phyloP scores from a whole-genome alignment of 2,888 invertebrate species.

The Linnaemya vulpina region DNA sequence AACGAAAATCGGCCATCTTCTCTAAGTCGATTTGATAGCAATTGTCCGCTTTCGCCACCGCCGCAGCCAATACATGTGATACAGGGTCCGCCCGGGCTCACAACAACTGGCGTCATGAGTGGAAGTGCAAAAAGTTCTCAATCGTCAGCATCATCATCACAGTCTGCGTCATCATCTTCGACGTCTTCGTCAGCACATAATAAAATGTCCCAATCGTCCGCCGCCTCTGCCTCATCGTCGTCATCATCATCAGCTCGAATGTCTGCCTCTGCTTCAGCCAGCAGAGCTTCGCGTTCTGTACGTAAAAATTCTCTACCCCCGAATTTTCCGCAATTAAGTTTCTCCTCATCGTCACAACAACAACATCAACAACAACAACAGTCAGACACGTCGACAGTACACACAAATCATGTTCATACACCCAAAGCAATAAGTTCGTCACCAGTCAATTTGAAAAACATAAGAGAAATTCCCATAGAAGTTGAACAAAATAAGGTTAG shows the following conservation, averaged over 20 bases:
- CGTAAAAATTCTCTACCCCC: constrained; percentile 80
- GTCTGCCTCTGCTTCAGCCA: constrained; percentile 75
- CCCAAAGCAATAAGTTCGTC: constrained; percentile 58
- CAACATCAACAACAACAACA: no score
- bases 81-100: constrained; percentile 71
- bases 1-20: constrained; percentile 71
- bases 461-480: constrained; percentile 83
- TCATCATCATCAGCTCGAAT: constrained; percentile 73
- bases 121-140: constrained; percentile 57
- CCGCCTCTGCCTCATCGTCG: constrained; percentile 75
- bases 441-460: constrained; percentile 73
- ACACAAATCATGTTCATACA: constrained; percentile 72
- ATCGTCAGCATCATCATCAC: constrained; percentile 61
- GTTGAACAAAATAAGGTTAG: constrained; percentile 82
- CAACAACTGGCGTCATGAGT: constrained; percentile 37
- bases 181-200: constrained; percentile 51
- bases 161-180: constrained; percentile 67
- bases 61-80: constrained; percentile 79
- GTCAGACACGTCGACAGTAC: constrained; percentile 38
- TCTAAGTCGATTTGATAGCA: constrained; percentile 74
- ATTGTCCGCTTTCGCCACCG: constrained; percentile 78
- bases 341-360: constrained; percentile 57
- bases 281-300: constrained; percentile 76
- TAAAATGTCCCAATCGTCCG: constrained; percentile 73
- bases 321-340: constrained; percentile 76